A percentile compares a stretch with the other conserved stretches of the same genome.
These are phyloP conservation scores for Drosophila recens DNA, from an alignment of 2,888 invertebrate species.

Conservation along the genomic window DNA sequence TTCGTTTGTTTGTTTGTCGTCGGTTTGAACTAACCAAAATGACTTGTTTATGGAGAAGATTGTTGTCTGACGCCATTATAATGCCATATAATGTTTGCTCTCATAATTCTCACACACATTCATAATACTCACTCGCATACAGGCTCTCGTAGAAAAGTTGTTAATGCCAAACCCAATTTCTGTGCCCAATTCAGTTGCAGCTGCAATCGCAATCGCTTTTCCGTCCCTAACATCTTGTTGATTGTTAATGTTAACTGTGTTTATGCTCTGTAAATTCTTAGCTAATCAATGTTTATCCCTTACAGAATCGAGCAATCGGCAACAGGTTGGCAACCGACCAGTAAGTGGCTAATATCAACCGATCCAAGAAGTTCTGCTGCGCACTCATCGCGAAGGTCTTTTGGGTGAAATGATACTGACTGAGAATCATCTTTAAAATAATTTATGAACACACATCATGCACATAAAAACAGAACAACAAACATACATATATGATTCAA, in stretches of 20 bases:
- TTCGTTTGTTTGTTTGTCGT: conserved; percentile 25
- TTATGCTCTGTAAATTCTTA: too few relatives aligned
- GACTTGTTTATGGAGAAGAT: conserved; percentile 1
- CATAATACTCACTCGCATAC: neutral
- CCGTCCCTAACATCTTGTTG: conserved; percentile 32
- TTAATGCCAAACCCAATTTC: conserved; percentile 2
- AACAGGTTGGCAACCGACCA: neutral
- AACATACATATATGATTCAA: conserved; percentile 14
- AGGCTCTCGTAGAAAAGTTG: conserved; percentile 19
- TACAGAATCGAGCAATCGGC: conserved; percentile 33
- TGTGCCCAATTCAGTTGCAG: conserved; percentile 1
- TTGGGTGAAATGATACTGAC: conserved; percentile 65
- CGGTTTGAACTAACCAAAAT: conserved; percentile 28
- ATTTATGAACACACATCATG: conserved; percentile 38
- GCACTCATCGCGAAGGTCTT: conserved; percentile 42
- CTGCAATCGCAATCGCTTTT: conserved; percentile 33
- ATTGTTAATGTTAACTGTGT: conserved; percentile 1
- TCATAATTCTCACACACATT: neutral
- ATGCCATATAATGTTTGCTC: neutral
- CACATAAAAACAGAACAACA: conserved; percentile 19
- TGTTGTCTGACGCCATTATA: conserved; percentile 11
- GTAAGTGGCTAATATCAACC: conserved; percentile 57
- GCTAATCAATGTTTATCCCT: conserved; percentile 5
- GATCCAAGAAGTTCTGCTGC: conserved; percentile 57
- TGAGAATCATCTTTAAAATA: conserved; percentile 73